Evolutionary conservation across 2,888 invertebrate genomes (phyloP), one percentile per base, ranked within the genome.

Genomic region (Conomelus anceps): DNA sequence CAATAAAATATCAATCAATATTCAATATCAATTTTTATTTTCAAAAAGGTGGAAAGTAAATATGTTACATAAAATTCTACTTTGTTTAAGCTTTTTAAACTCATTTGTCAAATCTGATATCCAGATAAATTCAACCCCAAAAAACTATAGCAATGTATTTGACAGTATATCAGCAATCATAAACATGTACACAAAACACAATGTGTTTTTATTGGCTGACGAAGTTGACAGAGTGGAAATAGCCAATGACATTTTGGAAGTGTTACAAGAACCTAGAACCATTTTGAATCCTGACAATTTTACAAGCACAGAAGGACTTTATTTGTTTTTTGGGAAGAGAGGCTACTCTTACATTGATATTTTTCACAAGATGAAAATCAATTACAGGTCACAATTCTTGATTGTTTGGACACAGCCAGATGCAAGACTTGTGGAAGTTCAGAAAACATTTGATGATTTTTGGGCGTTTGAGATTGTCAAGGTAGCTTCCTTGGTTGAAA

Each of bases 401-500:
- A 26, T 90, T 23, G 84, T 90, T 23, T 90, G 90, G 90, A 85
- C 86, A 1, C 86, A 88, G 17, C 90, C 88, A 22, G 89, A 90
- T 24, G 41, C 88, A 22, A 90, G 88, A 87, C 86, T 89, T 63
- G 87, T 90, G 22, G 85, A 90, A 22, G 85, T 91, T 13, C 91
- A 91, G 11, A 87, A 84, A 34, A 87, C 91, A 24, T 91, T 92
- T 24, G 91, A 92, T 84, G 90, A 90, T 22, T 92, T 92, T 63
- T 92, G 92, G 92, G 89, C 90, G 84, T 91, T 90, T 87, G 91
- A 92, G 90, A 91, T 92, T 23, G 89, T 92, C 29, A 91, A 92
- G 89, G 92, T 91, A 6, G 90, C 91, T 22, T 91, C 91, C 4
- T 87, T 92, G 88, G 90, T 91, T 89, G 89, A 91, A 23, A 89